Evolutionary conservation across 1,140 invertebrate species (phyloP).

Genomic region (Drosophila pseudoananassae): DNA sequence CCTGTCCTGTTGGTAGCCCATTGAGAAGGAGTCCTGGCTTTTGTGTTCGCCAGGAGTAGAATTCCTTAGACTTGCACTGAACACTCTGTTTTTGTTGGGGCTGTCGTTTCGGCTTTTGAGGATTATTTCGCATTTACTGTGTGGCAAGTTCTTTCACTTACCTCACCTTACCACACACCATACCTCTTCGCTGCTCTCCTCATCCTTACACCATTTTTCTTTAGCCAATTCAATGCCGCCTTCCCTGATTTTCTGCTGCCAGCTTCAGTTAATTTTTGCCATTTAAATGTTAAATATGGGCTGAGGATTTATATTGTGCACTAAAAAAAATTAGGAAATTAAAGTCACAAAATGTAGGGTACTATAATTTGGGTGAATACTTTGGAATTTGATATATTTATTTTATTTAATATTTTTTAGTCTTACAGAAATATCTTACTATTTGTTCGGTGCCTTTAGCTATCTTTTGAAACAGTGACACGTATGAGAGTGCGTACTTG

Average conservation of each 20-base stretch:
- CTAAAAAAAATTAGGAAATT: background rate
- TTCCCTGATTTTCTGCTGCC: slow-evolving; percentile 17
- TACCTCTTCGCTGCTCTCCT: background rate
- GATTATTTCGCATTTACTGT: slow-evolving; percentile 70
- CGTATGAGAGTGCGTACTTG: slow-evolving; percentile 21
- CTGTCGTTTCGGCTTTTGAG: slow-evolving; percentile 63
- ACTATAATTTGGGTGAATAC: too few species aligned
- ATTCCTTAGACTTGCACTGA: slow-evolving; percentile 60
- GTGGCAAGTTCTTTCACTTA: slow-evolving; percentile 25
- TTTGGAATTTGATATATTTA: too few species aligned
- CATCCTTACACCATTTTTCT: background rate
- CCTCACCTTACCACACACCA: background rate
- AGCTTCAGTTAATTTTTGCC: slow-evolving; percentile 63
- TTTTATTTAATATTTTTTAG: too few species aligned
- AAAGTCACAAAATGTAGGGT: too few species aligned
- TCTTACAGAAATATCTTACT: too few species aligned
- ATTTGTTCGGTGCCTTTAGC: slow-evolving; percentile 20
- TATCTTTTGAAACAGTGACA: background rate
- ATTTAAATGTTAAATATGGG: slow-evolving; percentile 79
- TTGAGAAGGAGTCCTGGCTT: slow-evolving; percentile 59
- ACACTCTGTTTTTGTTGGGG: slow-evolving; percentile 44
- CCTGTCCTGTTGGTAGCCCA: slow-evolving; percentile 35
- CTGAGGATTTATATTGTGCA: slow-evolving; percentile 50
- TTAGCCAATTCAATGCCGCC: background rate
- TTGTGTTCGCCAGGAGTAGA: slow-evolving; percentile 63